phyloP scores from a whole-genome alignment of 2,113 vertebrate species.

The Scortum barcoo region DNA sequence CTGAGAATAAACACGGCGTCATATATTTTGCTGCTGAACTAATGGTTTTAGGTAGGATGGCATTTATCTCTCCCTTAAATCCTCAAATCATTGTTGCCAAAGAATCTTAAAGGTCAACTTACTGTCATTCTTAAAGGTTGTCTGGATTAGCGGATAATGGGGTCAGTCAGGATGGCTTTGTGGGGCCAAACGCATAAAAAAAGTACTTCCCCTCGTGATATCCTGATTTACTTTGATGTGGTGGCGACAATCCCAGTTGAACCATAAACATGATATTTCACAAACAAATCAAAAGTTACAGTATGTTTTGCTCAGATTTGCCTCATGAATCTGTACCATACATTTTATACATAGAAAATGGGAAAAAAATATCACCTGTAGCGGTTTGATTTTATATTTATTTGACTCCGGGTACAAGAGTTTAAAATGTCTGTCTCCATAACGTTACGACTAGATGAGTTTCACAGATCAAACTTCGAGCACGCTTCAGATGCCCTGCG shows the following conservation, averaged over 20 bases:
- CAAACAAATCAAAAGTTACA: slow-evolving; percentile 10
- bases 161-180: slow-evolving; percentile 65
- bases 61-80: slow-evolving; percentile 74
- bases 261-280: slow-evolving; percentile 14
- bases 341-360: background rate
- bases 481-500: slow-evolving; percentile 35
- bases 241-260: slow-evolving; percentile 8
- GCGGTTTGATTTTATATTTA: background rate
- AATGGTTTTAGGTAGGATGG: slow-evolving; percentile 91
- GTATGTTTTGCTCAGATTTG: background rate
- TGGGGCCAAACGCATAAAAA: slow-evolving; percentile 70
- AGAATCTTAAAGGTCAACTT: slow-evolving; percentile 78
- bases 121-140: slow-evolving; percentile 81
- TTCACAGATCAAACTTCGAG: slow-evolving; percentile 37
- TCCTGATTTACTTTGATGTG: slow-evolving; percentile 39
- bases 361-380: background rate
- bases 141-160: slow-evolving; percentile 77
- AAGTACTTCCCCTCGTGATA: slow-evolving; percentile 26
- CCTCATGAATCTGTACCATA: background rate
- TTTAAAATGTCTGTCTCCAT: slow-evolving; percentile 36
- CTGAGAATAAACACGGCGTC: slow-evolving; percentile 94
- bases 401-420: slow-evolving; percentile 5
- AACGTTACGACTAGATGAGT: slow-evolving; percentile 35
- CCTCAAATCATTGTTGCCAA: slow-evolving; percentile 70
- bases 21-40: slow-evolving; percentile 93